Base-by-base conservation (phyloP, 1,140 invertebrate genomes). In the Aphaenogaster rudis region DNA sequence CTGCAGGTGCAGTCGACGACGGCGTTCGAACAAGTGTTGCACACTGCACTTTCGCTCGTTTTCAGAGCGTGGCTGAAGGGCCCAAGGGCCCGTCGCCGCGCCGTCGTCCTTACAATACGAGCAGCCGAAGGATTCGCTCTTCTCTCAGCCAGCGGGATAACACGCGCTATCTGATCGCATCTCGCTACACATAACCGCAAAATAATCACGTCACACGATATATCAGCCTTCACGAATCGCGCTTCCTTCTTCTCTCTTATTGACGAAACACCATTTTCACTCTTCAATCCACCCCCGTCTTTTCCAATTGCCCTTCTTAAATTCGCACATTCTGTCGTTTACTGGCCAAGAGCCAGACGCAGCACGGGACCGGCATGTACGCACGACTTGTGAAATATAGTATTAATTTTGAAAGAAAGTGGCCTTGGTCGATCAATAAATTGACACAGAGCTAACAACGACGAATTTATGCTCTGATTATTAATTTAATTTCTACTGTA, bases 1-100 rank as follows among this genome's bases (percentile, higher is more conserved):
- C 80, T 84, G 80, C 80, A 84, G 80, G 80, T 84, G 69, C 71
- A 84, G 54, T 48, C 69, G 54, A 76, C 80, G 69, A 74, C 69
- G 69, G 42, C 69, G 33, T 76, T 84, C 69, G 54, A 45, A 84
- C 3, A 42, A 74, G 42, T 59, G 61, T 54, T 28, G 67, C 42
- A 82, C 80, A 84, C 67, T 76, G 80, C 69, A 84, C 69, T 84
- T 63, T 84, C 69, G 54, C 42, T 61, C 80, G 39, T 36, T 84
- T 84, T 13, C 69, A 45, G 21, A 54, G 13, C 64, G 80, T 28
- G 61, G n/a, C 15, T 9, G 50, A 45, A 72, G 21, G 13, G 1
- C 48, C 48, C 36, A 42, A 69, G 15, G 15, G 57, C 72, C 28
- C 28, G 28, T 28, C 28, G 28, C 11, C 48, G 36, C 28, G 28